Conservation (phyloP, 2,888 invertebrate genomes). For the Drosophila fungiperda region DNA sequence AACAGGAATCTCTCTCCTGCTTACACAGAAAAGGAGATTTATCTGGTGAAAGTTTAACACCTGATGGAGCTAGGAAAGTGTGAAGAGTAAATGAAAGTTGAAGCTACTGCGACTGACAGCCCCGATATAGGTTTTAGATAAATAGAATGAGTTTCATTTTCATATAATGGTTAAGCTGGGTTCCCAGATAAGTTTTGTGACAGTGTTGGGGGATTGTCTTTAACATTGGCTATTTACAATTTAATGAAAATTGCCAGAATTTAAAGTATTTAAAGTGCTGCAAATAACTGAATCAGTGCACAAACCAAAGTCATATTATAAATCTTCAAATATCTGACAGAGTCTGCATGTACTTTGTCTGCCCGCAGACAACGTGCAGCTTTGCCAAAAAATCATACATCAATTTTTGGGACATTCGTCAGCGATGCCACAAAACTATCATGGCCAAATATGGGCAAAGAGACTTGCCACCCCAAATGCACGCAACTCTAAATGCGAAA, state of each 20-base stretch:
- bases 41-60: constrained; percentile 58
- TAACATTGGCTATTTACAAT: constrained; percentile 4
- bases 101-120: constrained; percentile 44
- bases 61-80: constrained; percentile 34
- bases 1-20: not conserved
- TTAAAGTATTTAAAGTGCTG: not conserved
- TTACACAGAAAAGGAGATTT: constrained; percentile 40
- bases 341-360: constrained; percentile 34
- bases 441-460: constrained; percentile 9
- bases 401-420: constrained; percentile 76
- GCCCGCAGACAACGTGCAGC: constrained; percentile 15
- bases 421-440: constrained; percentile 64
- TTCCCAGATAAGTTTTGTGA: not conserved
- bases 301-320: constrained; percentile 35
- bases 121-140: constrained; percentile 18
- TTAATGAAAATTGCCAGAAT: not conserved
- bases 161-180: constrained; percentile 1
- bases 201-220: not conserved
- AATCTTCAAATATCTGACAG: constrained; percentile 59
- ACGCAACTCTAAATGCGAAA: constrained; percentile 27
- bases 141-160: constrained; percentile 7
- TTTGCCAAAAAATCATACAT: constrained; percentile 67
- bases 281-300: constrained; percentile 25
- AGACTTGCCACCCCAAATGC: constrained; percentile 29
- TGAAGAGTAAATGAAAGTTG: constrained; percentile 22